These are phyloP conservation scores for Macrobrachium nipponense DNA, from an alignment of 1,140 invertebrate genomes.

Conservation along the genomic window DNA sequence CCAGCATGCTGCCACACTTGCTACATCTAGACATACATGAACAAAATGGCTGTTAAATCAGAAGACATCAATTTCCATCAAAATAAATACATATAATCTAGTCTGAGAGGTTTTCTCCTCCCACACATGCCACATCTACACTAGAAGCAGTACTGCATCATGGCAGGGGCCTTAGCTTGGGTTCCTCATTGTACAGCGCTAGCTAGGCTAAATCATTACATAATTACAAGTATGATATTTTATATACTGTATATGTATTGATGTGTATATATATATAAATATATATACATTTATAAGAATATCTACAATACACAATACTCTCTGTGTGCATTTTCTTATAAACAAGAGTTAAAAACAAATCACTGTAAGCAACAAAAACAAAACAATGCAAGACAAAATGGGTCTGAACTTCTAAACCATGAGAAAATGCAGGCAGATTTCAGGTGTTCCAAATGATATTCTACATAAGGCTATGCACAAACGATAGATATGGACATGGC, in stretches of 20 bases:
- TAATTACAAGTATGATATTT: conserved; percentile 29
- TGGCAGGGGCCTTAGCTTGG: neutral
- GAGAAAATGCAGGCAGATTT: too few species aligned
- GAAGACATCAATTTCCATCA: conserved; percentile 49
- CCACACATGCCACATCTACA: conserved; percentile 59
- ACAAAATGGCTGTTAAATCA: conserved; percentile 46
- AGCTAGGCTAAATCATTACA: conserved; percentile 21
- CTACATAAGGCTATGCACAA: too few species aligned
- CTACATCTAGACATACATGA: conserved; percentile 55
- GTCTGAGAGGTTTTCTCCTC: conserved; percentile 48
- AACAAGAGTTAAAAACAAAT: too few species aligned
- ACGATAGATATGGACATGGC: too few species aligned
- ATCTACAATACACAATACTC: neutral
- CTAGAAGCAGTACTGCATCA: conserved; percentile 54
- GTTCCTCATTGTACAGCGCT: conserved; percentile 13
- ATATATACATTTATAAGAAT: conserved; percentile 11
- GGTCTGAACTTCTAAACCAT: too few species aligned
- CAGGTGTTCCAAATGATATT: too few species aligned
- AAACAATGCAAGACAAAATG: too few species aligned
- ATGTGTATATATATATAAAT: conserved; percentile 25
- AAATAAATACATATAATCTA: conserved; percentile 48
- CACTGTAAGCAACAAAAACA: too few species aligned
- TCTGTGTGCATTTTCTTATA: too few species aligned
- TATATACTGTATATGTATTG: conserved; percentile 22
- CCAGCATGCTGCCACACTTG: conserved; percentile 57